These are phyloP conservation scores for Dendroctonus valens DNA, from an alignment of 1,140 invertebrate genomes.

Conservation along the genomic window DNA sequence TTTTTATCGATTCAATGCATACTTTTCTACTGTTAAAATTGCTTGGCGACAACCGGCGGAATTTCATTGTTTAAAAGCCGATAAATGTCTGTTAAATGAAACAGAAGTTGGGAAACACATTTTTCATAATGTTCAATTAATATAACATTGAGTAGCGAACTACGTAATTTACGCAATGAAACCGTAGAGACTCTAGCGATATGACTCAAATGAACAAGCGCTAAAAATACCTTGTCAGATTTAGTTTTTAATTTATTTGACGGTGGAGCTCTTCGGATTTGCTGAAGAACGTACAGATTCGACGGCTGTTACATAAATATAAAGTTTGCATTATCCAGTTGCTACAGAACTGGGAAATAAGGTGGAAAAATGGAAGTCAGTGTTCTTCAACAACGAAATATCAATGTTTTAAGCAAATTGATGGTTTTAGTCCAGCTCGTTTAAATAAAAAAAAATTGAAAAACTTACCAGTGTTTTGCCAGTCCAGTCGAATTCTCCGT, in stretches of 20 bases:
- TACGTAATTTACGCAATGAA: background rate
- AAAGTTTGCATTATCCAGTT: background rate
- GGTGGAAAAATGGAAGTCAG: too few species aligned
- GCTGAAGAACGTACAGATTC: constrained; percentile 74
- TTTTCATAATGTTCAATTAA: background rate
- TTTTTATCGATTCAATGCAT: too few species aligned
- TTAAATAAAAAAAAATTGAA: constrained; percentile 14
- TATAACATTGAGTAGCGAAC: background rate
- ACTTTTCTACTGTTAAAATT: too few species aligned
- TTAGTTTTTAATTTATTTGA: constrained; percentile 80
- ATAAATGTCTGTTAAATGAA: background rate
- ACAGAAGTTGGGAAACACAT: background rate
- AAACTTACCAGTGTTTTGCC: constrained; percentile 86
- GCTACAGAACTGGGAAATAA: too few species aligned
- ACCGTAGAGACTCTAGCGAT: constrained; percentile 10
- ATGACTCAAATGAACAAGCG: constrained; percentile 6
- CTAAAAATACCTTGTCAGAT: constrained; percentile 72
- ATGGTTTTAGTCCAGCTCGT: too few species aligned
- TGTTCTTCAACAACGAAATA: too few species aligned
- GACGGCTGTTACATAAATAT: constrained; percentile 57
- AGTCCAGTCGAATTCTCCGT: constrained; percentile 98
- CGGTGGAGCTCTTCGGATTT: constrained; percentile 75
- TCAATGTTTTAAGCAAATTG: too few species aligned
- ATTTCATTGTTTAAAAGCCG: background rate
- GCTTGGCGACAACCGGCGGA: too few species aligned